A percentile compares a stretch with the other conserved stretches of the same genome.
phyloP scores from a whole-genome alignment of 2,888 invertebrate genomes.

The Lasius platythorax region DNA sequence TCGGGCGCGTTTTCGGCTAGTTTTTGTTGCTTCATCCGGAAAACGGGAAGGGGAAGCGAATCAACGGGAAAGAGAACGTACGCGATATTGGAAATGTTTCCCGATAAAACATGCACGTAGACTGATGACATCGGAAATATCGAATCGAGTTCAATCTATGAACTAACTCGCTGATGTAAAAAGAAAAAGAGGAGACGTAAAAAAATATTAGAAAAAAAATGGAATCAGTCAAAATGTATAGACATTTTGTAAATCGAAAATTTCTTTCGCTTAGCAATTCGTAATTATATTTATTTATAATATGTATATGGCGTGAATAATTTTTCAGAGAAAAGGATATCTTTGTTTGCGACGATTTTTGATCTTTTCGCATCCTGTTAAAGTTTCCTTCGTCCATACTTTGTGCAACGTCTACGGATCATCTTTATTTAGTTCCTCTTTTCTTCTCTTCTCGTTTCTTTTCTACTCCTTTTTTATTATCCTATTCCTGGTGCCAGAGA shows the following conservation, averaged over 20 bases:
- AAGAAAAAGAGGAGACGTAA: not conserved
- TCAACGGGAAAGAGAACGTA: slow-evolving; percentile 8
- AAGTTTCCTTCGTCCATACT: slow-evolving; percentile 19
- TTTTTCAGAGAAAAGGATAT: slow-evolving; percentile 53
- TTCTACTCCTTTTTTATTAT: slow-evolving; percentile 76
- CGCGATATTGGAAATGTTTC: slow-evolving; percentile 49
- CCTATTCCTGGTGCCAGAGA: slow-evolving; percentile 71
- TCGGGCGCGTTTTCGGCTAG: slow-evolving; percentile 39
- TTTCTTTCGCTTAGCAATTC: not conserved
- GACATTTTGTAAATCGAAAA: not conserved
- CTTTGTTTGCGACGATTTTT: slow-evolving; percentile 48
- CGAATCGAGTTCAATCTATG: slow-evolving; percentile 9
- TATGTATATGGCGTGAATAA: slow-evolving; percentile 18
- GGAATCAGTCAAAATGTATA: not conserved
- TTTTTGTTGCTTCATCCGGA: slow-evolving; percentile 10
- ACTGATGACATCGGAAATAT: slow-evolving; percentile 45
- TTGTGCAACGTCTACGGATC: slow-evolving; percentile 29
- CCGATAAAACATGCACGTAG: slow-evolving; percentile 39
- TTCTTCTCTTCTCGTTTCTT: slow-evolving; percentile 20
- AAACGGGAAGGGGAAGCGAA: slow-evolving; percentile 27
- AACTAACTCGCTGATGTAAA: slow-evolving; percentile 9
- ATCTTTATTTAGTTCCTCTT: slow-evolving; percentile 31
- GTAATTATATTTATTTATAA: slow-evolving; percentile 16
- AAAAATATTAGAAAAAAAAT: not conserved
- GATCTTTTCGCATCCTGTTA: slow-evolving; percentile 30